A percentile compares a stretch with the other conserved stretches of the same genome.
phyloP scores from a whole-genome alignment of 2,797 vertebrate genomes.

The Capromys pilorides region DNA sequence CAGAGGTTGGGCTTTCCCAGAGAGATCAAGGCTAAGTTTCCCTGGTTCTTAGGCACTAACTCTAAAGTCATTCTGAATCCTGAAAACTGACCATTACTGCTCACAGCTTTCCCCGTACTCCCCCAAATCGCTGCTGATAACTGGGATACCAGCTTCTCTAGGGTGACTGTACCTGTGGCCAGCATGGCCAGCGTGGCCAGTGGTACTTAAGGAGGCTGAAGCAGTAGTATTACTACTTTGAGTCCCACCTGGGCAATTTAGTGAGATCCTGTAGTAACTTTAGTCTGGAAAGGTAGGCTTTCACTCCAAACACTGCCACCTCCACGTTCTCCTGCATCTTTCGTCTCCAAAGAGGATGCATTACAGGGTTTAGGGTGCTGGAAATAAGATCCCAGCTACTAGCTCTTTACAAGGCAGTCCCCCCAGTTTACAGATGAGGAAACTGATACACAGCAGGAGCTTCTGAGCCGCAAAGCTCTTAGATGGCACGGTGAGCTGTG shows the following conservation, averaged over 20 bases:
- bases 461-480: conserved; percentile 25
- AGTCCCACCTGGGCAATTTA: background rate
- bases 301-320: background rate
- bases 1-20: background rate
- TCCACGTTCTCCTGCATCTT: background rate
- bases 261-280: background rate
- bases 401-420: background rate
- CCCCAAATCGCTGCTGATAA: background rate
- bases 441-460: background rate
- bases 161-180: background rate
- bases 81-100: background rate
- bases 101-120: background rate
- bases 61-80: background rate
- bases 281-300: background rate
- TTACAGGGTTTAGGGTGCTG: background rate
- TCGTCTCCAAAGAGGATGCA: background rate
- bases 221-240: background rate
- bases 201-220: background rate
- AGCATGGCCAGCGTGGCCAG: background rate
- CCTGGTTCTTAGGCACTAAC: background rate
- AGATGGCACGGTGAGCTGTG: background rate
- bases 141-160: background rate
- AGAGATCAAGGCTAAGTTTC: background rate
- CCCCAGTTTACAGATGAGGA: conserved; percentile 2
- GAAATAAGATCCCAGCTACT: background rate